Evolutionary conservation across 2,113 vertebrate genomes (phyloP).

Genomic region (Strigops habroptila): DNA sequence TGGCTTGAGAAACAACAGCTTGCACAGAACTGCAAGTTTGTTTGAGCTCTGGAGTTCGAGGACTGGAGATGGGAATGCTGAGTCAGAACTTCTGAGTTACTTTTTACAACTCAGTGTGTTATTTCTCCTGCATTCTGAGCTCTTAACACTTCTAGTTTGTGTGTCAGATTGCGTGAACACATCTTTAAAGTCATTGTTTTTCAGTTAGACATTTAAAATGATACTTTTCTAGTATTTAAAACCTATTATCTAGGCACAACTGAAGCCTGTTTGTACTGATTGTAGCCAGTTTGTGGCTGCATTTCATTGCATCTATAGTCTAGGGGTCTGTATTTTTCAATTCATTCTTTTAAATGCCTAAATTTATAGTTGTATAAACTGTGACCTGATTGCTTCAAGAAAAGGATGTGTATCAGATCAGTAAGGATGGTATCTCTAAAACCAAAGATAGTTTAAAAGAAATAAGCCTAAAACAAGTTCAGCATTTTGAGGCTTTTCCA

Average conservation of each 20-base stretch:
- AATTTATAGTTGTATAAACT: not conserved
- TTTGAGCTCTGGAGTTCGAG: not conserved
- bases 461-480: not conserved
- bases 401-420: not conserved
- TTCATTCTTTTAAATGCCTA: not conserved
- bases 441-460: not conserved
- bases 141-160: accelerated
- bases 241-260: not conserved
- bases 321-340: not conserved
- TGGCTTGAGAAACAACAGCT: not conserved
- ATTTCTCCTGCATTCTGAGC: not conserved
- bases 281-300: not conserved
- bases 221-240: not conserved
- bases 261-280: not conserved
- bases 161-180: not conserved
- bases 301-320: not conserved
- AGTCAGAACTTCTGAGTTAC: not conserved
- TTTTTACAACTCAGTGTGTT: not conserved
- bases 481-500: not conserved
- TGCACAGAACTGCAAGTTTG: not conserved
- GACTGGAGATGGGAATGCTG: not conserved
- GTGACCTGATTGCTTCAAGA: not conserved
- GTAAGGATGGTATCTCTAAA: not conserved
- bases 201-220: not conserved
- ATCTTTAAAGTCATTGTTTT: not conserved